Evolutionary conservation across 2,113 vertebrate genomes (phyloP), one percentile per base, ranked within the genome.

Genomic region (Planiliza haematocheilus): DNA sequence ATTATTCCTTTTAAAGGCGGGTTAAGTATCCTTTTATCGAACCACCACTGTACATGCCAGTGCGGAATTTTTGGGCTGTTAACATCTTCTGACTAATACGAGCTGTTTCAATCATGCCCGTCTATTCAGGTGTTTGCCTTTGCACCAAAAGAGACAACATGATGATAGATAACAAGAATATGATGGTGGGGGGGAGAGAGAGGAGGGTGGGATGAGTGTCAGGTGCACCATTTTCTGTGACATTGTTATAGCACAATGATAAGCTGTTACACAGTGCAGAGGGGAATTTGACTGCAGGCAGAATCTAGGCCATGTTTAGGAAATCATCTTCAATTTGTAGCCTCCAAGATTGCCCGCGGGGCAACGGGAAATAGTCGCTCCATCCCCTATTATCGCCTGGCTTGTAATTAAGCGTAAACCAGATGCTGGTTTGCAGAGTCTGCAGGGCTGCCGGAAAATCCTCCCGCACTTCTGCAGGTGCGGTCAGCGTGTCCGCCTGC

Each of bases 191-290:
- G 4, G 55, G 71, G 61, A 24, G 24, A 30, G 24, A 30, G 24
- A 55, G 51, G 7, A 46, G 18, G 51, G 39, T 7, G 55, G 71
- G 65, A 24, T 57, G 48, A 72, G 74, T 34, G 66, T 82, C 77
- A 82, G 80, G 68, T 86, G 78, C 77, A 75, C 64, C 34, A 70
- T 87, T 84, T 84, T 78, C 77, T 77, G 58, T 48, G 71, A 85
- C 84, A 83, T 81, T 75, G 81, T 86, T 89, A 90, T 86, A 86
- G 79, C 79, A 79, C 85, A 86, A 73, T 83, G 81, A 84, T 88
- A 73, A 85, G 84, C 84, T 74, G 57, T 85, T 88, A 82, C 57
- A 79, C 45, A 21, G 82, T 48, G 57, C 64, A 74, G 42, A 71
- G 55, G 64, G 71, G 71, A 58, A 78, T 82, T 77, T 77, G 68